Evolutionary conservation across 2,113 vertebrate species (phyloP).

Genomic region (Ovis aries): ARS-UI_Ramb_v3.0 NC_056063.1:84197501-84198000

Average conservation of each 20-base stretch:
- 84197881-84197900: not conserved
- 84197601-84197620: no score
- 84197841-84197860: not conserved
- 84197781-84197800: not conserved
- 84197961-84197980: not conserved
- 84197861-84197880: not conserved
- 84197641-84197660: no score
- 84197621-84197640: no score
- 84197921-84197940: not conserved
- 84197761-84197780: not conserved
- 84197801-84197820: not conserved
- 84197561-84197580: no score
- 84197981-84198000: no score
- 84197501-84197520: no score
- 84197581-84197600: no score
- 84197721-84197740: not conserved
- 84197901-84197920: not conserved
- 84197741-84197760: not conserved
- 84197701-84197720: no score
- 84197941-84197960: not conserved
- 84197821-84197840: not conserved
- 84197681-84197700: no score
- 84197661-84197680: no score
- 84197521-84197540: no score
- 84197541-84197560: no score